Evolutionary conservation across 2,113 vertebrate species (phyloP), one percentile per base, ranked within the genome.

Genomic region (Coptodon bakossiorum): DNA sequence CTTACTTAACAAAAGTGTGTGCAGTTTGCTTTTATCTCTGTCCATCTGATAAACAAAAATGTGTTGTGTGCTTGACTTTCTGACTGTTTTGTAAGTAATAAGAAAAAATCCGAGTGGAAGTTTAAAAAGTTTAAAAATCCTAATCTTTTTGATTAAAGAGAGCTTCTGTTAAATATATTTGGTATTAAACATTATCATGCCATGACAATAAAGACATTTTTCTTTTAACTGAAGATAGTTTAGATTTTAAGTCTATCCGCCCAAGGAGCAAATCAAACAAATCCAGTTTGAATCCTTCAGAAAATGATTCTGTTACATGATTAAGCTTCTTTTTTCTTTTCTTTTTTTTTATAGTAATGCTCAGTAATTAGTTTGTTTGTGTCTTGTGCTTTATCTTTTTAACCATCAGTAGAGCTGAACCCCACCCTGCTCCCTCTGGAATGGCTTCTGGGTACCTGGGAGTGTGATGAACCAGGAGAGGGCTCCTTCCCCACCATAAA

Each of bases 391-490:
- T 57, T 48, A 11, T 59, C 29, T 31, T 31, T 82, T 91, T 81
- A 36, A 78, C 73, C 29, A 38, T 9, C 43, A 93, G 97, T 95
- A 95, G 92, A 96, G 92, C 90, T 98, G 96, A 98, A 97, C 83
- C 93, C 96, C 0, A 95, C 94, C 43, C 83, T 97, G 89, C 95
- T 97, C 17, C 97, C 98, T 4, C 95, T 99, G 6, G 98, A 98
- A 80, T 99, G 98, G 98, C 98, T 99, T 92, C 93, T 99, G 94
- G 98, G 98, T 48, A 97, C 97, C 78, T 99, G 98, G 98, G 96
- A 98, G 81, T 97, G 97, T 1, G 98, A 98, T 38, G 97, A 97
- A 0, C 98, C 97, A 0, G 98, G 98, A 2, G 96, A 97, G 0
- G 97, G 97, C 29, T 96, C 95, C 81, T 99, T 97, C 88, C 97